phyloP scores from a whole-genome alignment of 1,140 invertebrate species.

The Lasioglossum baleicum region DNA sequence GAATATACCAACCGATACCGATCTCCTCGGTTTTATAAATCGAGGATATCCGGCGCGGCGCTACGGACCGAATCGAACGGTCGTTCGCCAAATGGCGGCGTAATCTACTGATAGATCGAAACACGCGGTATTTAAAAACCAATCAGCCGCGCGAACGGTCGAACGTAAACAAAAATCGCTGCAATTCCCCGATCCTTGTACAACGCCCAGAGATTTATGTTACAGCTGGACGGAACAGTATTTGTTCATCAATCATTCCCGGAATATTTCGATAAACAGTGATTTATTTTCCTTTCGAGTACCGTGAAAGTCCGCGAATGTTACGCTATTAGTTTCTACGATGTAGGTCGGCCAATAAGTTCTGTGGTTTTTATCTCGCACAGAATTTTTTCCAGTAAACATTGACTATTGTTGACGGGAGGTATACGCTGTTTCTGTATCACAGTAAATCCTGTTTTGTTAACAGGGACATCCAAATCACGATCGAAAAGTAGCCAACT shows the following conservation, averaged over 20 bases:
- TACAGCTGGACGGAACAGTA: not conserved
- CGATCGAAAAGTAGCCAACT: no score
- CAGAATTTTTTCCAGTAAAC: no score
- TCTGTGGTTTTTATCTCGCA: no score
- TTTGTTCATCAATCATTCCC: not conserved
- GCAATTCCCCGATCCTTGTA: not conserved
- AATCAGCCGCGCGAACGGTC: not conserved
- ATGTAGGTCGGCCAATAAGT: no score
- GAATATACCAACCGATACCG: slow-evolving; percentile 37
- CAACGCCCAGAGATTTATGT: not conserved
- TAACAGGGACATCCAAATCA: no score
- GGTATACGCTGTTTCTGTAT: no score
- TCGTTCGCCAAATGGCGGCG: not conserved
- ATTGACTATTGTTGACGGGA: no score
- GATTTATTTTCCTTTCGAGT: not conserved
- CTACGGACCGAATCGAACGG: not conserved
- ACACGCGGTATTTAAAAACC: not conserved
- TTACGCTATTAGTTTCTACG: no score
- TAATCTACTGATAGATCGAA: not conserved
- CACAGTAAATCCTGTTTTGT: no score
- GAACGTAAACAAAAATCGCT: not conserved
- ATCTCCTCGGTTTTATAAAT: slow-evolving; percentile 46
- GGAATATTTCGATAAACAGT: not conserved
- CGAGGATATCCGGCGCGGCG: not conserved
- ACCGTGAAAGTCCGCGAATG: not conserved